Evolutionary conservation across 2,888 invertebrate species (phyloP), one percentile per base, ranked within the genome.

Genomic region (Tortrix viridana): DNA sequence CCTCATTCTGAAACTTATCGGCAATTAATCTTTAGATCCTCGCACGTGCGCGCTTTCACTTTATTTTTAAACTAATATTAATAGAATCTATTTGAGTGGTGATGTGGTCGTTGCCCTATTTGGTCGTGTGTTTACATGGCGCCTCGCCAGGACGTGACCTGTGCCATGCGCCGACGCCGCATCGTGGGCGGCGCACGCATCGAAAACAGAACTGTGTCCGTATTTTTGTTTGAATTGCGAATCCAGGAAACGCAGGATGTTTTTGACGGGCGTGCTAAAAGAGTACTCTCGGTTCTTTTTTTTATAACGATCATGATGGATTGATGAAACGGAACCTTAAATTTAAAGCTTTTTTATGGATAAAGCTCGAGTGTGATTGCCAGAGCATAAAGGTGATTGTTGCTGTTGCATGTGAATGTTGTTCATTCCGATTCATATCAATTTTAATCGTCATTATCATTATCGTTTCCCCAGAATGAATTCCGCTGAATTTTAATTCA

Each of bases 21-120:
- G 75, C 74, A 79, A 88, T 88, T 84, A 82, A 83, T 87, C 81
- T 86, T 81, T 72, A 73, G 74, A 74, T 76, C 76, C 73, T 74
- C 79, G 79, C 88, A 87, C 86, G 85, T 87, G 77, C 41, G 86
- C 85, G 80, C 80, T 71, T 71, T 74, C 74, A 74, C 77, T 83
- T 86, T 88, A 88, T 87, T 86, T 86, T 85, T 80, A 81, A 81
- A 79, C 72, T 67, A 67, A 76, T 89, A 90, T 86, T 85, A 84
- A 83, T 89, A 89, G 87, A 85, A 77, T 81, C 87, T 90, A 89
- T 90, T 89, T 90, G 78, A 76, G 85, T 87, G 68, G 71, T 69
- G 77, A 73, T 76, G 75, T 89, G 90, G 89, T 89, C 89, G 85
- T 88, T 90, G 89, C 90, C 89, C 91, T 88, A 89, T 88, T 89